A percentile compares a stretch with the other conserved stretches of the same genome.
Conservation (phyloP, 2,797 vertebrate species). For the Pteropus rufus region DNA sequence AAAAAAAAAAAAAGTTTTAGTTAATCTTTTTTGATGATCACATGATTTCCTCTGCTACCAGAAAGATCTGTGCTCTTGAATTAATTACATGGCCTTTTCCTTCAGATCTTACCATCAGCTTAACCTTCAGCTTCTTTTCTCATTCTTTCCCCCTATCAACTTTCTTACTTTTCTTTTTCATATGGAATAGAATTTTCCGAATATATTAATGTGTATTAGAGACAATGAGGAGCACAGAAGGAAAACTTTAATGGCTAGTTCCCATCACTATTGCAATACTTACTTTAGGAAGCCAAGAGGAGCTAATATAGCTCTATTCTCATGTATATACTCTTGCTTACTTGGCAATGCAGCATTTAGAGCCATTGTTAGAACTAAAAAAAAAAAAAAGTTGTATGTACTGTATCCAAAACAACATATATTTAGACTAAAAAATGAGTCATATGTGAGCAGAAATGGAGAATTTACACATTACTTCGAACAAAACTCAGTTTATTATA, state of each 20-base stretch:
- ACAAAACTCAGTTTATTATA: background rate
- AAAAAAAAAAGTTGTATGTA: background rate
- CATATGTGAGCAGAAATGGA: background rate
- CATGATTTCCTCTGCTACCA: background rate
- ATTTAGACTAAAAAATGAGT: background rate
- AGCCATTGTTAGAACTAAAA: conserved; percentile 2
- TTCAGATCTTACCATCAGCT: background rate
- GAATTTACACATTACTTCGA: background rate
- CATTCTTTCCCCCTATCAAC: background rate
- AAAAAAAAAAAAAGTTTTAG: background rate
- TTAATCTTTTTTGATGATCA: background rate
- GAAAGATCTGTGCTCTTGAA: background rate
- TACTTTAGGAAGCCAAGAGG: background rate
- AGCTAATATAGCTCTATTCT: background rate
- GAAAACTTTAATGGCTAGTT: background rate
- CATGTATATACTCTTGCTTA: background rate
- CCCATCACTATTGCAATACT: background rate
- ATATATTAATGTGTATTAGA: background rate
- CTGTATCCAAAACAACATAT: background rate
- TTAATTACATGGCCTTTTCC: background rate
- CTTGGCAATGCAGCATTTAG: background rate
- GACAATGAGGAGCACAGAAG: background rate
- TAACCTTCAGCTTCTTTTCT: background rate
- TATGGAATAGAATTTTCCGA: background rate
- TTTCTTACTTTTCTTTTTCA: background rate